These are phyloP conservation scores for Excalfactoria chinensis DNA, from an alignment of 2,113 vertebrate species.

Conservation along the genomic window DNA sequence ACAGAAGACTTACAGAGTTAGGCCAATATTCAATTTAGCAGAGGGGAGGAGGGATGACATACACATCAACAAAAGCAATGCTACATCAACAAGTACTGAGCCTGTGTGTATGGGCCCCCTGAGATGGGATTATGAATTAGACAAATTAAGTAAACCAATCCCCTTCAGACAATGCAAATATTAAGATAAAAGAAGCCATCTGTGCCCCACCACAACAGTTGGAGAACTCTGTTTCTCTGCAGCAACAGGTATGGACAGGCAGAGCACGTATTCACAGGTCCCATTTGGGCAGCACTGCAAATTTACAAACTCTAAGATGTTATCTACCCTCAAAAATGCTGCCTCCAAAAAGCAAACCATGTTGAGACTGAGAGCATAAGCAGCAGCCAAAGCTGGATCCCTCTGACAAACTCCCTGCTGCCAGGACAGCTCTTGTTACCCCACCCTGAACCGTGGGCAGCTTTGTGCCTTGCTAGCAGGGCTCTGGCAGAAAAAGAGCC, in stretches of 20 bases:
- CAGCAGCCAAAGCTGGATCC: neutral
- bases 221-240: neutral
- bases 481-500: neutral
- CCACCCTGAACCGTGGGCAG: rapidly evolving
- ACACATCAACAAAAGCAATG: neutral
- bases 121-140: slow-evolving; percentile 46
- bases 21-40: slow-evolving; percentile 40
- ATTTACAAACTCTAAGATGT: neutral
- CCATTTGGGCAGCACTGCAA: neutral
- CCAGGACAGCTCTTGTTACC: neutral
- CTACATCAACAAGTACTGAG: neutral
- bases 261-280: rapidly evolving
- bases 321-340: neutral
- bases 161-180: slow-evolving; percentile 18
- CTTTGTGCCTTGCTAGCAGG: neutral
- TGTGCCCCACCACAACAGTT: neutral
- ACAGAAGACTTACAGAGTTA: neutral
- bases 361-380: neutral
- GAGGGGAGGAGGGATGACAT: neutral
- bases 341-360: neutral
- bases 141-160: slow-evolving; percentile 44
- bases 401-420: neutral
- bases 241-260: slow-evolving; percentile 9
- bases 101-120: neutral
- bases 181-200: slow-evolving; percentile 25